phyloP scores from a whole-genome alignment of 2,888 invertebrate genomes.

The Phlogophora meticulosa region DNA sequence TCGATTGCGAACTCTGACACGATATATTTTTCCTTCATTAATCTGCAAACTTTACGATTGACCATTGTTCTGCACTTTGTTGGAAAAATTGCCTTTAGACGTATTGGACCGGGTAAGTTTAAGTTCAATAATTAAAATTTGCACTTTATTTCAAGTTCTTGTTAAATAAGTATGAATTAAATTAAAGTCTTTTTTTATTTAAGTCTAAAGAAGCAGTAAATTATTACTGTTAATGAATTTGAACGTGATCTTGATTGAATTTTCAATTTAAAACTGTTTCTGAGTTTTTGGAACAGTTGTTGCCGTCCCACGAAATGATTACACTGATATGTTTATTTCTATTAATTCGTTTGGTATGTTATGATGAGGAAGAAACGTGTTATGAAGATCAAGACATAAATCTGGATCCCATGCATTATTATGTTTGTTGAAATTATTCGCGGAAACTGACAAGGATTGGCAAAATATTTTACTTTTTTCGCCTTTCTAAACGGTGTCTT shows the following conservation, averaged over 20 bases:
- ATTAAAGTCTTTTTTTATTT: too few species aligned
- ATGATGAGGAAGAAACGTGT: constrained; percentile 15
- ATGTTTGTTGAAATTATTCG: constrained; percentile 75
- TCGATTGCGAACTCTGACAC: constrained; percentile 9
- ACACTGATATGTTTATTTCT: constrained; percentile 16
- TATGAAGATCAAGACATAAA: constrained; percentile 50
- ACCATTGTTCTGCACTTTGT: constrained; percentile 52
- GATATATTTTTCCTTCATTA: constrained; percentile 58
- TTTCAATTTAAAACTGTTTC: too few species aligned
- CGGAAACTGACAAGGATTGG: constrained; percentile 72
- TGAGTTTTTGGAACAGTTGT: too few species aligned
- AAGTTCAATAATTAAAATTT: not conserved
- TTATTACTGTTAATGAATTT: too few species aligned
- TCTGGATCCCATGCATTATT: constrained; percentile 38
- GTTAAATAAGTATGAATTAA: not conserved
- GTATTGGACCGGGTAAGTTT: constrained; percentile 52
- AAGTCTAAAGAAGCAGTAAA: too few species aligned
- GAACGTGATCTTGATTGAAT: too few species aligned
- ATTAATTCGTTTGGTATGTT: constrained; percentile 10
- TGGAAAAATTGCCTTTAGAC: constrained; percentile 6
- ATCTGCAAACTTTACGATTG: constrained; percentile 49
- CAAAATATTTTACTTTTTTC: constrained; percentile 81
- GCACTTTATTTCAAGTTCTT: not conserved
- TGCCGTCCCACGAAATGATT: constrained; percentile 7
- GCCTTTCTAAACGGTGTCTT: constrained; percentile 72